Percentiles rank a stretch among this genome's conserved stretches.
Evolutionary conservation across 2,888 invertebrate genomes (phyloP).

Genomic region (Pachycephus smyrnensis): DNA sequence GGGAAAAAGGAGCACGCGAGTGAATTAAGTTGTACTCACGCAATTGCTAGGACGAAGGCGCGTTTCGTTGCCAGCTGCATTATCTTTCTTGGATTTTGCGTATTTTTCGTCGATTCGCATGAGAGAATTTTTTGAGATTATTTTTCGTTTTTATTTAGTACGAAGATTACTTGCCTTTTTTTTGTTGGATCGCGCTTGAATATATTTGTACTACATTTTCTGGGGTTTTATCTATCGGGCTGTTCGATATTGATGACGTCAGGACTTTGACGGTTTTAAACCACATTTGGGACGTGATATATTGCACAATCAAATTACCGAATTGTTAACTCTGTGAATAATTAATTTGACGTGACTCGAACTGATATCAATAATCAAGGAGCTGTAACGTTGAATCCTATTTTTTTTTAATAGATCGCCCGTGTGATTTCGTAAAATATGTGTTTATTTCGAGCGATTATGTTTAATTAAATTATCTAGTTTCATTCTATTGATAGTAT

Average conservation of each 20-base stretch:
- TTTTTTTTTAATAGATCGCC: neutral
- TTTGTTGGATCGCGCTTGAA: neutral
- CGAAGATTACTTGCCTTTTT: neutral
- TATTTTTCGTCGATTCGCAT: neutral
- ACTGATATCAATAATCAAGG: neutral
- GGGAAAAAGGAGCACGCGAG: constrained; percentile 25
- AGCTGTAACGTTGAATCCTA: no score
- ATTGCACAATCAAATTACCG: neutral
- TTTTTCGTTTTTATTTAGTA: neutral
- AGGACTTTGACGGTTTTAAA: neutral
- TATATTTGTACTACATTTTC: neutral
- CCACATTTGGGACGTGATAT: neutral
- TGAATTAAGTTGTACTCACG: constrained; percentile 39
- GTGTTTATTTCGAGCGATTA: neutral
- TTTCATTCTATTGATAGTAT: neutral
- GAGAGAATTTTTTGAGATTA: neutral
- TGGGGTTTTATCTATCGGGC: no score
- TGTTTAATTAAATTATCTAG: neutral
- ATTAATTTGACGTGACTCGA: neutral
- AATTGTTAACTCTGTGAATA: neutral
- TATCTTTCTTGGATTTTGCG: neutral
- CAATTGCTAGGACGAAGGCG: constrained; percentile 4
- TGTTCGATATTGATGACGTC: neutral
- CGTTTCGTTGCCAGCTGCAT: neutral
- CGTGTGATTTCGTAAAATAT: neutral